Evolutionary conservation across 2,797 vertebrate species (phyloP).

Genomic region (Stomatorhinus walkeri): DNA sequence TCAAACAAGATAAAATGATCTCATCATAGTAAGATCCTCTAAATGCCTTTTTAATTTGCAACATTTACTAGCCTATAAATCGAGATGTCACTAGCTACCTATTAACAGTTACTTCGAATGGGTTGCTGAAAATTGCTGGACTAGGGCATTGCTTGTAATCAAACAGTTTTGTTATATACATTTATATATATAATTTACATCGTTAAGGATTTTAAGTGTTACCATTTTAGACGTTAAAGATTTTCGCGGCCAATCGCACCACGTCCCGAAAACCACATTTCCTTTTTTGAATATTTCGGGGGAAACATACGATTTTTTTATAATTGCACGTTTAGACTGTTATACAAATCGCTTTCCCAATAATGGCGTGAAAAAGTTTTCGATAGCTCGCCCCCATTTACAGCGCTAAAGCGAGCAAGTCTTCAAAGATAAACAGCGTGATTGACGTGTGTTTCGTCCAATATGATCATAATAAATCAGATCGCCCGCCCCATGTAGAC

Average conservation of each 20-base stretch:
- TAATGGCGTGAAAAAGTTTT: conserved; percentile 2
- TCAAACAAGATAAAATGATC: neutral
- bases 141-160: neutral
- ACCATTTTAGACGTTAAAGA: neutral
- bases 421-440: neutral
- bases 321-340: neutral
- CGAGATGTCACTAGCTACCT: neutral
- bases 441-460: neutral
- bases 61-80: neutral
- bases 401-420: neutral
- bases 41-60: neutral
- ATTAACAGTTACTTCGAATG: neutral
- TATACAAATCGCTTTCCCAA: neutral
- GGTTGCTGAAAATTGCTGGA: neutral
- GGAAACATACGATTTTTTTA: neutral
- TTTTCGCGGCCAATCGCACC: neutral
- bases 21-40: neutral
- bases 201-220: neutral
- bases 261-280: neutral
- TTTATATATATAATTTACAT: neutral
- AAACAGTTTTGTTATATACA: neutral
- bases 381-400: neutral
- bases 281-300: neutral
- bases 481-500: neutral
- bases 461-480: neutral